Conservation (phyloP, 2,797 vertebrate genomes). For the Gobionotothen gibberifrons region DNA sequence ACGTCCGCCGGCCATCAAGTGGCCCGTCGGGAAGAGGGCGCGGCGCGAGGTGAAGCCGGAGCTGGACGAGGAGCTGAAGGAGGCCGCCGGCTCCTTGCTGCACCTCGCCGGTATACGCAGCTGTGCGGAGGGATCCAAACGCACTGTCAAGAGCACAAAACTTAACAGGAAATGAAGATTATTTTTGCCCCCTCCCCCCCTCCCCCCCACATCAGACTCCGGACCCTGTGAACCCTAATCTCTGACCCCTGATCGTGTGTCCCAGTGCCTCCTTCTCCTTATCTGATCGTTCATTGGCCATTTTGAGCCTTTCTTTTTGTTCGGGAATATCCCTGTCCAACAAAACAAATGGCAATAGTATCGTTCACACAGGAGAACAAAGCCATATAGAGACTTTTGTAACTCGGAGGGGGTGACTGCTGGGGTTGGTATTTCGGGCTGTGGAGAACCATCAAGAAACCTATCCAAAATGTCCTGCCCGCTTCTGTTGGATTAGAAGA, state of each 20-base stretch:
- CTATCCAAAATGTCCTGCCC: constrained; percentile 79
- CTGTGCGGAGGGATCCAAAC: constrained; percentile 91
- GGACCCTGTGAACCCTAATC: constrained; percentile 78
- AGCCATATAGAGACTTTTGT: constrained; percentile 96
- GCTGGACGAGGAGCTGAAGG: constrained; percentile 97
- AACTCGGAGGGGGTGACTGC: constrained; percentile 71
- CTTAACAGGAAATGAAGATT: constrained; percentile 90
- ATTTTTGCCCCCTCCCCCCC: constrained; percentile 32
- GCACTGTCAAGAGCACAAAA: constrained; percentile 95
- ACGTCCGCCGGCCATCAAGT: constrained; percentile 75
- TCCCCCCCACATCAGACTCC: constrained; percentile 63
- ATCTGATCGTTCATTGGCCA: constrained; percentile 85
- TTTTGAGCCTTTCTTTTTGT: constrained; percentile 80
- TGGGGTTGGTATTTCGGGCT: constrained; percentile 67
- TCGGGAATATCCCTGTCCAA: constrained; percentile 77
- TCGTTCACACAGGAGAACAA: constrained; percentile 96
- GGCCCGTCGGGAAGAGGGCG: constrained; percentile 84
- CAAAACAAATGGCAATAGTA: constrained; percentile 88
- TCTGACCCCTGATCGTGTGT: constrained; percentile 78
- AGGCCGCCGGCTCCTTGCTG: constrained; percentile 96
- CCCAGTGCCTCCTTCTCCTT: constrained; percentile 83
- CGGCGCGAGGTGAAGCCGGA: constrained; percentile 89
- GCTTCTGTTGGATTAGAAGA: constrained; percentile 77
- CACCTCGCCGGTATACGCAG: constrained; percentile 96
- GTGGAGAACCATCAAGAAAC: constrained; percentile 71